Percentiles rank a stretch among this genome's conserved stretches.
Conservation (phyloP, 2,113 vertebrate species). For the Xenopus laevis region DNA sequence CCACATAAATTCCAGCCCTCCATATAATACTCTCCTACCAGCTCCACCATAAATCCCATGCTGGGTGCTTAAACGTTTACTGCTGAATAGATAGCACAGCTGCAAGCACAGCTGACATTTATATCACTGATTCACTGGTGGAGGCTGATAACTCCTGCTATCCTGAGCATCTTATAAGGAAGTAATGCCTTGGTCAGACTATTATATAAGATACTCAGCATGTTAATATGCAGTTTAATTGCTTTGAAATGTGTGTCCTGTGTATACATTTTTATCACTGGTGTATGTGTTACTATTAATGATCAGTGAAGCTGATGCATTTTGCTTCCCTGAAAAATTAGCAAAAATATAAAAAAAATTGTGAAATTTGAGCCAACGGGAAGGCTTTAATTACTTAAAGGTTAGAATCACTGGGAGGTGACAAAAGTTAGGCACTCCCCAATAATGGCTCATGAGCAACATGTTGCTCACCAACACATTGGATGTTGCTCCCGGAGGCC, state of each 20-base stretch:
- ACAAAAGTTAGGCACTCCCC: too few species aligned
- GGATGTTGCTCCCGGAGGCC: too few species aligned
- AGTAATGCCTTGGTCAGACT: background rate
- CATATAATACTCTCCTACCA: slow-evolving; percentile 33
- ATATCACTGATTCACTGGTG: background rate
- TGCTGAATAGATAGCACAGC: slow-evolving; percentile 18
- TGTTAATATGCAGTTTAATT: background rate
- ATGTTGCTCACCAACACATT: too few species aligned
- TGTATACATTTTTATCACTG: too few species aligned
- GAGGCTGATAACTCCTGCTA: background rate
- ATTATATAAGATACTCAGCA: background rate
- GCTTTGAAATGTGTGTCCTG: background rate
- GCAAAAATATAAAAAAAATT: too few species aligned
- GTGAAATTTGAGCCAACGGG: too few species aligned
- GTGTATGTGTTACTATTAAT: too few species aligned
- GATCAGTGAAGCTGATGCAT: too few species aligned
- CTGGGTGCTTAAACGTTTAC: slow-evolving; percentile 22
- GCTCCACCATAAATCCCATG: slow-evolving; percentile 21
- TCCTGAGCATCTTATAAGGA: background rate
- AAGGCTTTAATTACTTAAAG: too few species aligned
- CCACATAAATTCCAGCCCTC: slow-evolving; percentile 57
- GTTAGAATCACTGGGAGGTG: too few species aligned
- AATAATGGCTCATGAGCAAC: too few species aligned
- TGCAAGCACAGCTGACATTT: background rate
- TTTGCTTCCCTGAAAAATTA: too few species aligned